These are phyloP conservation scores for Typhlomys cinereus DNA, from an alignment of 2,113 vertebrate genomes.

Conservation along the genomic window DNA sequence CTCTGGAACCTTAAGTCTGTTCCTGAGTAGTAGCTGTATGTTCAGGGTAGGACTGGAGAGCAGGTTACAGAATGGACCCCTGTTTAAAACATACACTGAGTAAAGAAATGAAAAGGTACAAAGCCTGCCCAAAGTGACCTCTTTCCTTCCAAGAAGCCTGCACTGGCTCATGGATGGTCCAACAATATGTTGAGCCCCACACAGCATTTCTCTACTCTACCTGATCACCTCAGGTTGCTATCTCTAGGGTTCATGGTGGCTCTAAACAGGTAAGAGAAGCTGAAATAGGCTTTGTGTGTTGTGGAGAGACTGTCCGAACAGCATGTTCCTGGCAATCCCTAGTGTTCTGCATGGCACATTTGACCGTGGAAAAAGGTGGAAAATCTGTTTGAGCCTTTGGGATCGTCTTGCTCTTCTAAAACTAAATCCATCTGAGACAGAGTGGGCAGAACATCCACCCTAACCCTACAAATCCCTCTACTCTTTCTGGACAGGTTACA, in stretches of 20 bases:
- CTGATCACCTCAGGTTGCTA: neutral
- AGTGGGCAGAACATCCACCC: neutral
- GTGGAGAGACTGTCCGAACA: neutral
- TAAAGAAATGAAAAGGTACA: neutral
- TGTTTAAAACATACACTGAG: neutral
- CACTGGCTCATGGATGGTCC: rapidly evolving
- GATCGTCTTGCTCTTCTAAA: constrained; percentile 58
- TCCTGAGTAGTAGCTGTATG: neutral
- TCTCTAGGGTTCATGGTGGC: neutral
- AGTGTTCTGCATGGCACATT: neutral
- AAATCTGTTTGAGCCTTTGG: constrained; percentile 61
- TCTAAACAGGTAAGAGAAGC: neutral
- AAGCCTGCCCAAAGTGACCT: neutral
- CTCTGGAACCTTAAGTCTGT: neutral
- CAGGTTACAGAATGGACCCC: neutral
- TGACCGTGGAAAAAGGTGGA: constrained; percentile 26
- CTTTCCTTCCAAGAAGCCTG: neutral
- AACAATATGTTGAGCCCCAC: rapidly evolving
- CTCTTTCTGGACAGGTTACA: neutral
- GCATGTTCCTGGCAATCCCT: neutral
- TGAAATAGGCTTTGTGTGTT: neutral
- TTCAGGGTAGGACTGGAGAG: neutral
- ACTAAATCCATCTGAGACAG: constrained; percentile 10
- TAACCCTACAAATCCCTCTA: neutral
- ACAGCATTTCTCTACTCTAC: neutral